These are phyloP conservation scores for Crocuta crocuta DNA, from an alignment of 2,113 vertebrate species.

Conservation along the genomic window DNA sequence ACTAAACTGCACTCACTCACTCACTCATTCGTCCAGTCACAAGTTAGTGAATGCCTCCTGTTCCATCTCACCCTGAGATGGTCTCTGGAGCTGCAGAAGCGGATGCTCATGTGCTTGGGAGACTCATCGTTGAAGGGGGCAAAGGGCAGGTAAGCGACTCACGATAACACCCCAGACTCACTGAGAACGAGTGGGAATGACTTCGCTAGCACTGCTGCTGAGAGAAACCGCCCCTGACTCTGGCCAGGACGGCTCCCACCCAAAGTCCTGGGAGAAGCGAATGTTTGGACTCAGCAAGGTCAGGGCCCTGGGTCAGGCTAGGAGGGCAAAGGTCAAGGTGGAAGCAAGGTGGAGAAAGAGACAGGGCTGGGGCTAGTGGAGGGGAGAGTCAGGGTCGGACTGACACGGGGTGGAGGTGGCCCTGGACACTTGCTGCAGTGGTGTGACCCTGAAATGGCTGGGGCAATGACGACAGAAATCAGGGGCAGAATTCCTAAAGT, in stretches of 20 bases:
- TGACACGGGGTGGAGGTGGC: neutral
- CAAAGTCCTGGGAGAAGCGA: neutral
- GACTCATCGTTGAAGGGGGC: neutral
- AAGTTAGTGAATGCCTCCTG: neutral
- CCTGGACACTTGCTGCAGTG: neutral
- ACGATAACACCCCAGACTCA: neutral
- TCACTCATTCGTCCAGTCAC: neutral
- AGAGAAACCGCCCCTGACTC: neutral
- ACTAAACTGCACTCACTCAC: neutral
- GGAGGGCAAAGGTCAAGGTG: neutral
- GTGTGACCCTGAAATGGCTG: neutral
- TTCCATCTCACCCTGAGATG: neutral
- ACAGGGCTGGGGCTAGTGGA: rapidly evolving
- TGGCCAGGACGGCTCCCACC: neutral
- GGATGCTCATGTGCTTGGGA: too few relatives aligned
- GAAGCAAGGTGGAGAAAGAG: neutral
- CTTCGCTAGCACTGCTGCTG: neutral
- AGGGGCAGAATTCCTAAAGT: neutral
- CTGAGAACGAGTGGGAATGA: neutral
- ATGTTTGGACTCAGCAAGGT: neutral
- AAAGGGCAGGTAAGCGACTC: neutral
- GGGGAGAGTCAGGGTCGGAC: neutral
- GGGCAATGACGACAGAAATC: neutral
- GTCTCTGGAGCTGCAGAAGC: neutral
- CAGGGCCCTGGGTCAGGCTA: neutral